Evolutionary conservation across 1,140 invertebrate species (phyloP), one percentile per base, ranked within the genome.

Genomic region (Lasioglossum baleicum): DNA sequence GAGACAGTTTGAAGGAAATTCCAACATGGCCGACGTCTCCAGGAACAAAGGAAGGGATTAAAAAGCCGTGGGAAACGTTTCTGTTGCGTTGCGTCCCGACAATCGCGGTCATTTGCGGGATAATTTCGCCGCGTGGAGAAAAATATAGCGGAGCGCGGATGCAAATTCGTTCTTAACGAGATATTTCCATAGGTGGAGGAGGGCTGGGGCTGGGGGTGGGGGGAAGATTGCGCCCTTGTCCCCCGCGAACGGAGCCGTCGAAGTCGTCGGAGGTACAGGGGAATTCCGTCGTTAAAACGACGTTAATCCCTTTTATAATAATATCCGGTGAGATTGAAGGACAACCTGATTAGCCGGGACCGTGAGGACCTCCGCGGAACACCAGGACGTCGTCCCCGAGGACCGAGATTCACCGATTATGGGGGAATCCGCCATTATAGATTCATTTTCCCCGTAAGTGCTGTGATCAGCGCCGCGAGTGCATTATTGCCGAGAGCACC

Each of bases 231-330:
- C 75, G 26, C 67, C 75, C 75, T 76, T 51, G 53, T 77, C 26
- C 58, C 42, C 17, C 56, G 61, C 71, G 40, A 66, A 74, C 71
- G 63, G 60, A 74, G 60, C 60, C 51, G 63, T 73, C 77, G 40
- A 60, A 80, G 71, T 80, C 42, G 77, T 60, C 35, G 60, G 53
- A 11, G 6, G 44, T 35, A 5, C 35, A 35, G 2, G 42, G 51
- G 48, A 40, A 74, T 60, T 60, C 51, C 15, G 40, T 44, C 61
- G 26, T 60, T 74, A 51, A 80, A 80, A 80, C 77, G 63, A 75
- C 51, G 77, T 75, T 80, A 80, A 75, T 67, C 78, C 64, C 78
- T 68, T 80, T 75, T 80, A 80, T 75, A 80, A 75, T 75, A 75
- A 80, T 80, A 75, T 80, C 72, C 64, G 26, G 53, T 63, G 75